Evolutionary conservation across 2,113 vertebrate genomes (phyloP).

Genomic region (Morphnarchus princeps): DNA sequence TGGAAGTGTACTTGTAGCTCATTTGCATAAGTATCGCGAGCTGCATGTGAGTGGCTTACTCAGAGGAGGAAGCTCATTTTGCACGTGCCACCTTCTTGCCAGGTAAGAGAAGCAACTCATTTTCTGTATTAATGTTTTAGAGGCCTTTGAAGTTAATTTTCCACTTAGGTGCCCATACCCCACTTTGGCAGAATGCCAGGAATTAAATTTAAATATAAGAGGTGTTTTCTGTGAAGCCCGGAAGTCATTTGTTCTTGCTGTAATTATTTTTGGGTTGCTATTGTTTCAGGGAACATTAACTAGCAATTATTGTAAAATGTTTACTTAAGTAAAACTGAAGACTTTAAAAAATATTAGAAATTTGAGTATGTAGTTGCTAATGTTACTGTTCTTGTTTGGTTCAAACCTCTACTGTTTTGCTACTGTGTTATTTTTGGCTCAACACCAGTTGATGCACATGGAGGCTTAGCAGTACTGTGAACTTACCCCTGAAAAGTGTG

Average conservation of each 20-base stretch:
- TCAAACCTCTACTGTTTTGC: neutral
- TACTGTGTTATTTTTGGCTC: slow-evolving; percentile 5
- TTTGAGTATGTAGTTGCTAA: neutral
- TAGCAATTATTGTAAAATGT: neutral
- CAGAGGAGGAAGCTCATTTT: slow-evolving; percentile 66
- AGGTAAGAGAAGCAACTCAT: slow-evolving; percentile 70
- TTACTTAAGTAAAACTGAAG: neutral
- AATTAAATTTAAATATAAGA: neutral
- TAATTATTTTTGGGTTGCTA: neutral
- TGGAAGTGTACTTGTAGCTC: slow-evolving; percentile 66
- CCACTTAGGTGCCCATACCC: neutral
- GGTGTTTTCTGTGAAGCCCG: neutral
- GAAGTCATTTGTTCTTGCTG: neutral
- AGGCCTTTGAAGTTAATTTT: neutral
- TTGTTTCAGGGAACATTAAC: neutral
- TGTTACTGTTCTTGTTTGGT: neutral
- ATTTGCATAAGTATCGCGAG: neutral
- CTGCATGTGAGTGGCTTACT: slow-evolving; percentile 51
- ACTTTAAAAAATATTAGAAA: neutral
- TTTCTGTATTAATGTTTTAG: neutral
- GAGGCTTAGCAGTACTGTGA: slow-evolving; percentile 1
- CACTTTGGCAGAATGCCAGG: neutral
- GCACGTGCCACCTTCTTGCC: slow-evolving; percentile 39
- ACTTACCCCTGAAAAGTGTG: neutral
- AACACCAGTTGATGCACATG: slow-evolving; percentile 28